Conservation (phyloP, 2,888 invertebrate species). For the Pecten maximus region DNA sequence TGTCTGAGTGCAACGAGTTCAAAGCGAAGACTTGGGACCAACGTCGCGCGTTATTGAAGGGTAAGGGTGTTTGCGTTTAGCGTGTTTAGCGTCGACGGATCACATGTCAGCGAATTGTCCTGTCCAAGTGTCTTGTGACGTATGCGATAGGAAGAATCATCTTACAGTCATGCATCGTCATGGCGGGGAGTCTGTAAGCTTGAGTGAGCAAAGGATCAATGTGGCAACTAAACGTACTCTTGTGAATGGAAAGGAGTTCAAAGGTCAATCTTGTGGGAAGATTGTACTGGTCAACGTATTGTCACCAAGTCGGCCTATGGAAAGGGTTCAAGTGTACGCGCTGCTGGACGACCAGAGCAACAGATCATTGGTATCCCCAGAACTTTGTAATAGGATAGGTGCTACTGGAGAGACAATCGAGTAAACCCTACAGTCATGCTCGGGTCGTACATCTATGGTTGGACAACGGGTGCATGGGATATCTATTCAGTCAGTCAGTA, state of each 20-base stretch:
- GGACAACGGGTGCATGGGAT: conserved; percentile 30
- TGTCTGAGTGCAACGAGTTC: conserved; percentile 30
- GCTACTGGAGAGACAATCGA: neutral
- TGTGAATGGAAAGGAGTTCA: conserved; percentile 21
- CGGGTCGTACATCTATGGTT: conserved; percentile 40
- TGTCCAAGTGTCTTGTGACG: too few species aligned
- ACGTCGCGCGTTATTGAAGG: conserved; percentile 26
- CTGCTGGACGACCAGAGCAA: conserved; percentile 57
- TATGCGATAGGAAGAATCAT: conserved; percentile 3
- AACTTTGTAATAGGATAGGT: conserved; percentile 49
- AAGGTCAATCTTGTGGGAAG: conserved; percentile 50
- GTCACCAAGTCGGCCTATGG: neutral
- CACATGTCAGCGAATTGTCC: conserved; percentile 38
- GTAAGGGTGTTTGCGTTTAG: conserved; percentile 35
- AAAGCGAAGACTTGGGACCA: neutral
- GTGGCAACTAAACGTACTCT: conserved; percentile 28
- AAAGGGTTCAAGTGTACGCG: conserved; percentile 47
- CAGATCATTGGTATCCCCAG: conserved; percentile 45
- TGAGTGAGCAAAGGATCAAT: too few species aligned
- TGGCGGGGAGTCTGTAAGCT: conserved; percentile 37
- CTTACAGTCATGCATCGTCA: conserved; percentile 36
- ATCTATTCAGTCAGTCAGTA: conserved; percentile 39
- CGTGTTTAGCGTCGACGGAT: conserved; percentile 35
- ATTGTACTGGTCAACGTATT: conserved; percentile 45
- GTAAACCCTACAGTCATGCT: conserved; percentile 53